These are phyloP conservation scores for Petroica traversi DNA, from an alignment of 2,113 vertebrate genomes.

Conservation along the genomic window DNA sequence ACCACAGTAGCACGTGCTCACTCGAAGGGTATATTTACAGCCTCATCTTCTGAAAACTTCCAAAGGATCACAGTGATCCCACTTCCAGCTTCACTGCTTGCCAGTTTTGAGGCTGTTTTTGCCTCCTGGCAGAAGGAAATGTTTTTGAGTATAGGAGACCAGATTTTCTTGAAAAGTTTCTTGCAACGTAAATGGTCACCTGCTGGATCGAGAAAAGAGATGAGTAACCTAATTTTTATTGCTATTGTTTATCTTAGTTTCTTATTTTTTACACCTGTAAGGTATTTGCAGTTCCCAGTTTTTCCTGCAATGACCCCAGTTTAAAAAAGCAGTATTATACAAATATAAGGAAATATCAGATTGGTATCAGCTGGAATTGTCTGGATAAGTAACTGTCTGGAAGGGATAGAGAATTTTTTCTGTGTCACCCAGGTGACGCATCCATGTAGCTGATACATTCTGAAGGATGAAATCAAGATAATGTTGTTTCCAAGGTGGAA, in stretches of 20 bases:
- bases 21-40: background rate
- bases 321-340: background rate
- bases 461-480: background rate
- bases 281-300: background rate
- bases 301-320: background rate
- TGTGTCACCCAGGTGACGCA: background rate
- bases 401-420: background rate
- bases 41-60: background rate
- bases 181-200: background rate
- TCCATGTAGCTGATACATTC: background rate
- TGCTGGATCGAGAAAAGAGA: background rate
- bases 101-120: background rate
- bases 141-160: background rate
- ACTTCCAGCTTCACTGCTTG: background rate
- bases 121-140: background rate
- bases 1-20: background rate
- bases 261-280: background rate
- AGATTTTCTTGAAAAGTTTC: background rate
- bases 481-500: background rate
- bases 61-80: background rate
- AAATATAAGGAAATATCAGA: background rate
- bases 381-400: background rate
- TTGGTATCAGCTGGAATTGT: background rate
- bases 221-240: background rate
- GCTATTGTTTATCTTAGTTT: background rate